Evolutionary conservation across 1,140 invertebrate genomes (phyloP), one percentile per base, ranked within the genome.

Genomic region (Drosophila sturtevanti): DNA sequence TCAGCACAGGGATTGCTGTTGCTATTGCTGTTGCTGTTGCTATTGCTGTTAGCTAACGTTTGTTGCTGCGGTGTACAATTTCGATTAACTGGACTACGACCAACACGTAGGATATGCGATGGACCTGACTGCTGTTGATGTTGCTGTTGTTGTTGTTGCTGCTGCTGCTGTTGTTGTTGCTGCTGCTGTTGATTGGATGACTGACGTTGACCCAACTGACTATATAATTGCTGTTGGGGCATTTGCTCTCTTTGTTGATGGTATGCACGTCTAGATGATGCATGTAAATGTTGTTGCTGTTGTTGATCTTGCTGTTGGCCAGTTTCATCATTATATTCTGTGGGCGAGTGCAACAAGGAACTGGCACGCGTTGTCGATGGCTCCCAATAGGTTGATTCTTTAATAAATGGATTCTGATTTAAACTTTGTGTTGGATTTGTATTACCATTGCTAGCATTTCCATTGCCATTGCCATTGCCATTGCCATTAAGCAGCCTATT

Each of bases 351-450:
- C 12, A 87, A 64, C 62, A 87, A 22, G 6, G 80, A 55, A 61
- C 74, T 86, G 62, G 68, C 68, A 18, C 79, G 73, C 44, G 67
- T 74, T 27, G 90, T 73, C 4, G 79, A 76, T 31, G 90, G 63
- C 35, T 91, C 90, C 90, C 90, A 91, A 38, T 91, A 91, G 63
- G 87, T 21, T 48, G 41, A 85, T n/a, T 91, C 90, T 52, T 91
- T 91, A 22, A 91, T 90, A 24, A 91, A 91, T 1, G 90, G 90
- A 71, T 91, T 91, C 58, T 90, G 90, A 34, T 79, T 82, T n/a
- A 71, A 37, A 34, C 22, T 52, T 14, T 62, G 37, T 4, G 41
- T 48, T n/a, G 21, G 21, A 12, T 34, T 48, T 4, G 41, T 65
- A n/a, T n/a, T n/a, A 48, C 69, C 73, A 58, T 79, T 71, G 72